phyloP scores from a whole-genome alignment of 2,797 vertebrate genomes.

The Gymnodraco acuticeps region DNA sequence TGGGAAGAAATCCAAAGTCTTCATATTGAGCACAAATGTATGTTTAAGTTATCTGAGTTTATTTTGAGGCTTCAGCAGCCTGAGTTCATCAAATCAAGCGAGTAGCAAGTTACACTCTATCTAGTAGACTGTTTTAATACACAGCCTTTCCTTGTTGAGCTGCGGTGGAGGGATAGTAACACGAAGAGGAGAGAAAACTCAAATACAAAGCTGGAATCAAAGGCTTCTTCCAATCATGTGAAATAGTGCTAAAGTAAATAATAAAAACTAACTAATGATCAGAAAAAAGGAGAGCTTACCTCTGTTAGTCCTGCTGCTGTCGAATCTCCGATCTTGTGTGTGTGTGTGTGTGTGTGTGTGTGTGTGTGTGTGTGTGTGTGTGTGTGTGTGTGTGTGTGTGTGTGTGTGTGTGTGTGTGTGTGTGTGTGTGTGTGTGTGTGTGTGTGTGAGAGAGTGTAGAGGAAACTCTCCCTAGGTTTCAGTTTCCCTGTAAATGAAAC shows the following conservation, averaged over 20 bases:
- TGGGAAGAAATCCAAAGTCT: too few relatives aligned
- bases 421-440: too few relatives aligned
- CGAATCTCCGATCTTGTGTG: neutral
- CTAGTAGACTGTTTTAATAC: too few relatives aligned
- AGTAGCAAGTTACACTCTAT: neutral
- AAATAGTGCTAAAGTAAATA: neutral
- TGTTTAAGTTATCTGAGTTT: neutral
- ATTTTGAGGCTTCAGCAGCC: neutral
- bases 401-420: too few relatives aligned
- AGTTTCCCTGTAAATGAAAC: slow-evolving; percentile 54
- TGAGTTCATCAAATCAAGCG: neutral
- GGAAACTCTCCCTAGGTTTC: neutral
- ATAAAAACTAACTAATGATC: neutral
- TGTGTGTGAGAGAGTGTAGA: too few relatives aligned
- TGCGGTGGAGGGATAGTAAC: neutral
- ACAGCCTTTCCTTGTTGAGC: too few relatives aligned
- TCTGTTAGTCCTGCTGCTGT: neutral
- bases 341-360: too few relatives aligned
- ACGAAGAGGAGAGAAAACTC: neutral
- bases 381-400: too few relatives aligned
- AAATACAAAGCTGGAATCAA: neutral
- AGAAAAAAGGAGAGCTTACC: slow-evolving; percentile 38
- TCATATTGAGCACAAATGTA: neutral
- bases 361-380: too few relatives aligned
- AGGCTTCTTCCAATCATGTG: neutral